Evolutionary conservation across 2,113 vertebrate genomes (phyloP).

Genomic region (Psephotus haematonotus): DNA sequence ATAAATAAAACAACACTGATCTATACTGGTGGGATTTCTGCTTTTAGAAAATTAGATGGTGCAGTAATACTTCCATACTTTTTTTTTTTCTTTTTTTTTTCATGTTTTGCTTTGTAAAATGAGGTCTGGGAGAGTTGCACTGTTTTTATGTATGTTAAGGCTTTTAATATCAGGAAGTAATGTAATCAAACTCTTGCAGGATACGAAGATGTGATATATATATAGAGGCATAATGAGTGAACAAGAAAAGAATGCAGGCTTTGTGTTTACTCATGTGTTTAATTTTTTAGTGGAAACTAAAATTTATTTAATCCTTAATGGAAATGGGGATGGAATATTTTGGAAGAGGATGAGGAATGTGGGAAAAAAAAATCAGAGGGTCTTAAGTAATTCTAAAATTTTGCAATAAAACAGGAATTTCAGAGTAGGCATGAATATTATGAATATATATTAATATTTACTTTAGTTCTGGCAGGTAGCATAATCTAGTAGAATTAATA

Average conservation of each 20-base stretch:
- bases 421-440: neutral
- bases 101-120: neutral
- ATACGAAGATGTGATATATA: rapidly evolving
- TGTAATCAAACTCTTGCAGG: neutral
- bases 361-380: neutral
- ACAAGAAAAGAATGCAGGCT: neutral
- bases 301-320: neutral
- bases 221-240: neutral
- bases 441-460: neutral
- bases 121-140: neutral
- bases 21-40: neutral
- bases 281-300: neutral
- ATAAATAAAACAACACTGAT: neutral
- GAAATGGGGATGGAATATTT: neutral
- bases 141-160: neutral
- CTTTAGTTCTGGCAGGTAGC: neutral
- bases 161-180: neutral
- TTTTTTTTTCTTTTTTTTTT: neutral
- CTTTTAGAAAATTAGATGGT: neutral
- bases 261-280: neutral
- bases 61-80: neutral
- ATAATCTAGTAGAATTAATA: neutral
- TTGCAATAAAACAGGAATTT: neutral
- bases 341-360: neutral
- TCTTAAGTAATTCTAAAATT: neutral